These are phyloP conservation scores for Machimus rusticus DNA, from an alignment of 2,888 invertebrate species.

Conservation along the genomic window DNA sequence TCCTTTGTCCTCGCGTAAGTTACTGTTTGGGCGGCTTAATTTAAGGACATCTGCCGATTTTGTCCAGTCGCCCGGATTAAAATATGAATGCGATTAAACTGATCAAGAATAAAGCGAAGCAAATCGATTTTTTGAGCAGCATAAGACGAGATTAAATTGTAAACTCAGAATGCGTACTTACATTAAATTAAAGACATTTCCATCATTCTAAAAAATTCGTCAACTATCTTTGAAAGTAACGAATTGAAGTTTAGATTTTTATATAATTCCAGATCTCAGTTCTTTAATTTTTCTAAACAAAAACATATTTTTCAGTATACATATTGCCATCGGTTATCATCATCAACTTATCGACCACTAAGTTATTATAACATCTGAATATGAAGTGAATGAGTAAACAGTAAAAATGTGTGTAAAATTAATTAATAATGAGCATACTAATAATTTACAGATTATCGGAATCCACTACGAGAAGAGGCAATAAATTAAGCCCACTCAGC, in stretches of 20 bases:
- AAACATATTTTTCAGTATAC: too few relatives aligned
- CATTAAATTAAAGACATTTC: too few relatives aligned
- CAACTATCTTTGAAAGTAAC: too few relatives aligned
- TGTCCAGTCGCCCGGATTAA: not conserved
- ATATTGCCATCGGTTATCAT: too few relatives aligned
- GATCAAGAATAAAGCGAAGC: not conserved
- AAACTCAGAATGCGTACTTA: not conserved
- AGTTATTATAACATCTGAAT: not conserved
- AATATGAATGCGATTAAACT: constrained; percentile 21
- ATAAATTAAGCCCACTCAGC: not conserved
- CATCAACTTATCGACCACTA: too few relatives aligned
- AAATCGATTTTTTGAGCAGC: not conserved
- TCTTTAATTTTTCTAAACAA: too few relatives aligned
- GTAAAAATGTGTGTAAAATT: not conserved
- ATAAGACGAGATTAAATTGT: not conserved
- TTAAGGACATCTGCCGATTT: constrained; percentile 34
- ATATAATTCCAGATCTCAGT: too few relatives aligned
- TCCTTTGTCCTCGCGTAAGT: constrained; percentile 5
- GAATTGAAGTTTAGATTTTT: too few relatives aligned
- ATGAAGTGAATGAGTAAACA: not conserved
- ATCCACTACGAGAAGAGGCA: not conserved
- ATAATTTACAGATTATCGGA: not conserved
- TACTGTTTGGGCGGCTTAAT: constrained; percentile 1
- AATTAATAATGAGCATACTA: not conserved
- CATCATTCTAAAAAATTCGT: too few relatives aligned